These are phyloP conservation scores for Oxystoma pomonae DNA, from an alignment of 2,888 invertebrate genomes.

Conservation along the genomic window DNA sequence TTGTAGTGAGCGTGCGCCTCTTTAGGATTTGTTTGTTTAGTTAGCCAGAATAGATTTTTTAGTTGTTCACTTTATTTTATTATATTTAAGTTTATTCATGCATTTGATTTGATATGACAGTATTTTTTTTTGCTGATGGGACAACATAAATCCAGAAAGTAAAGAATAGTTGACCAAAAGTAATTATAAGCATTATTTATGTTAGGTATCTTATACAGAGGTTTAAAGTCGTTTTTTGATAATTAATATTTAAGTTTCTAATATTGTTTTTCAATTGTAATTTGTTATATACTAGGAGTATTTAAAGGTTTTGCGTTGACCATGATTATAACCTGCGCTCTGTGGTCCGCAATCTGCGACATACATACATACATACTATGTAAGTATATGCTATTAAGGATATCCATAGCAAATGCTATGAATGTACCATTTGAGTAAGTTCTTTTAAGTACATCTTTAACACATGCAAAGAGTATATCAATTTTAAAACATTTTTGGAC, in stretches of 20 bases:
- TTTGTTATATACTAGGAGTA: neutral
- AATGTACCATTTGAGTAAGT: too few species aligned
- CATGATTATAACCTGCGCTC: neutral
- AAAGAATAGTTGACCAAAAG: neutral
- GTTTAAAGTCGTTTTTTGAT: neutral
- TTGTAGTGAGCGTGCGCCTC: neutral
- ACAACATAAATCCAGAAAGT: neutral
- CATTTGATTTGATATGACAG: neutral
- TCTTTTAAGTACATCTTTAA: too few species aligned
- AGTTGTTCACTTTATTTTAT: neutral
- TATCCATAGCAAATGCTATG: too few species aligned
- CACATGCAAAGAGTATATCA: too few species aligned
- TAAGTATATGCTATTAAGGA: too few species aligned
- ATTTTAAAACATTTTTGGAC: too few species aligned
- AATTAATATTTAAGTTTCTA: neutral
- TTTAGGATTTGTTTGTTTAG: neutral
- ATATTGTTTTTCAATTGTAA: neutral
- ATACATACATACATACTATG: too few species aligned
- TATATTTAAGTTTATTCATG: neutral
- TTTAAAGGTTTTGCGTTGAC: neutral
- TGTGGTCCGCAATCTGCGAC: too few species aligned
- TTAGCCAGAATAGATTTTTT: neutral
- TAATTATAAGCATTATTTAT: neutral
- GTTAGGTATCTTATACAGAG: neutral
- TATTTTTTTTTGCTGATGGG: neutral